Percentiles rank a stretch among this genome's conserved stretches.
Conservation (phyloP, 1,140 invertebrate species). For the Cryptotermes secundus region DNA sequence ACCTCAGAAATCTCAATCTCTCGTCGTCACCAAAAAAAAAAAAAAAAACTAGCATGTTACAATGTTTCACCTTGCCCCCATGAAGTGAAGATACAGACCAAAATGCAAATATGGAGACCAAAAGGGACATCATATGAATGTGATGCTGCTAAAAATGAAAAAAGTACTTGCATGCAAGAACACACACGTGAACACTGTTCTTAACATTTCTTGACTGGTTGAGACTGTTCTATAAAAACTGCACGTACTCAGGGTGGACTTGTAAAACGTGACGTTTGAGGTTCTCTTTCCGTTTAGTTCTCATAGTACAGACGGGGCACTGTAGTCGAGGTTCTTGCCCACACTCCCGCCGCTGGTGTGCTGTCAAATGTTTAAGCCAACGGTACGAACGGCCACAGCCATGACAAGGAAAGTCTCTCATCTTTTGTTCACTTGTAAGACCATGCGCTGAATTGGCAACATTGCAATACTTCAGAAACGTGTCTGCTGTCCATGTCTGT, state of each 20-base stretch:
- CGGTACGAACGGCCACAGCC: slow-evolving; percentile 61
- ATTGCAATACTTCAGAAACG: neutral
- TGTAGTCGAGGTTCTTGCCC: slow-evolving; percentile 51
- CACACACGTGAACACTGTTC: too few relatives aligned
- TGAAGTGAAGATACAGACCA: too few relatives aligned
- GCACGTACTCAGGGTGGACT: neutral
- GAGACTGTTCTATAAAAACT: neutral
- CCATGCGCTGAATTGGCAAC: neutral
- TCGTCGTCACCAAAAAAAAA: too few relatives aligned
- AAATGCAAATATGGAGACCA: too few relatives aligned
- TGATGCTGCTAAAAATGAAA: too few relatives aligned
- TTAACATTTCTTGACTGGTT: too few relatives aligned
- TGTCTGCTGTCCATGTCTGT: neutral
- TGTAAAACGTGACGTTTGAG: slow-evolving; percentile 19
- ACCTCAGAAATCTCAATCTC: too few relatives aligned
- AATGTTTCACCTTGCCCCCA: too few relatives aligned
- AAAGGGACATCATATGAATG: too few relatives aligned
- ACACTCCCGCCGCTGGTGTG: slow-evolving; percentile 54
- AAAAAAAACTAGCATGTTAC: too few relatives aligned
- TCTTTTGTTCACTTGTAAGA: neutral
- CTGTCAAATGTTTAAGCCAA: slow-evolving; percentile 54
- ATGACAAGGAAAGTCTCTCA: slow-evolving; percentile 48
- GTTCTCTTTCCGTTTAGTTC: slow-evolving; percentile 42
- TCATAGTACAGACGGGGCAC: slow-evolving; percentile 52
- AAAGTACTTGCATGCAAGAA: too few relatives aligned